Percentiles rank a stretch among this genome's conserved stretches.
phyloP scores from a whole-genome alignment of 2,797 vertebrate species.

The Gallinago solitaria region DNA sequence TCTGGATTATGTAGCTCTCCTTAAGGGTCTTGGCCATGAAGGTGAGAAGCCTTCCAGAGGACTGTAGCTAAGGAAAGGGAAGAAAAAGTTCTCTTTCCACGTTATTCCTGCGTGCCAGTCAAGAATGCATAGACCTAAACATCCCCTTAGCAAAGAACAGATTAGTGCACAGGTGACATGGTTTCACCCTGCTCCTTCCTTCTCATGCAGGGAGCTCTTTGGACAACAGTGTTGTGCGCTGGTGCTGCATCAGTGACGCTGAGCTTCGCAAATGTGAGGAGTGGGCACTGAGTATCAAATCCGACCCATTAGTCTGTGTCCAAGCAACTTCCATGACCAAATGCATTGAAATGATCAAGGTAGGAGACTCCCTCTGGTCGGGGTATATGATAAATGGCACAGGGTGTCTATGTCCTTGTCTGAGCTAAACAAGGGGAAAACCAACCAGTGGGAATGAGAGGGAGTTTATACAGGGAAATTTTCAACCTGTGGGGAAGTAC shows the following conservation, averaged over 20 bases:
- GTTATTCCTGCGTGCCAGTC: not conserved
- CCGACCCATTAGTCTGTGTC: conserved; percentile 89
- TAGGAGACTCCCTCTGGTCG: not conserved
- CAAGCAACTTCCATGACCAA: conserved; percentile 82
- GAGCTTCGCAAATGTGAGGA: conserved; percentile 90
- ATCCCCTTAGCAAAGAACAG: not conserved
- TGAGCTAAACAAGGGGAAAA: not conserved
- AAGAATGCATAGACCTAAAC: not conserved
- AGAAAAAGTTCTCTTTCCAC: not conserved
- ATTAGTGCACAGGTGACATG: not conserved
- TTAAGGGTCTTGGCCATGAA: conserved; percentile 93
- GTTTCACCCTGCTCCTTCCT: not conserved
- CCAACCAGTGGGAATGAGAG: not conserved
- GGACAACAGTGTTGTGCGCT: conserved; percentile 89
- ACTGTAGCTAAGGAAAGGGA: not conserved
- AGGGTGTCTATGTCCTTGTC: not conserved
- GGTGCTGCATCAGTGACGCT: conserved; percentile 91
- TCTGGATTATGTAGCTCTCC: conserved; percentile 89
- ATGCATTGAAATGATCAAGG: conserved; percentile 92
- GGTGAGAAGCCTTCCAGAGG: conserved; percentile 73
- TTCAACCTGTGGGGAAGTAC: not conserved
- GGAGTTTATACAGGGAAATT: not conserved
- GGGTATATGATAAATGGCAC: too few species aligned
- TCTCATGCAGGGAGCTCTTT: conserved; percentile 85
- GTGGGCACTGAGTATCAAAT: conserved; percentile 89